Conservation (phyloP, 1,140 invertebrate species). For the Popillia japonica region DNA sequence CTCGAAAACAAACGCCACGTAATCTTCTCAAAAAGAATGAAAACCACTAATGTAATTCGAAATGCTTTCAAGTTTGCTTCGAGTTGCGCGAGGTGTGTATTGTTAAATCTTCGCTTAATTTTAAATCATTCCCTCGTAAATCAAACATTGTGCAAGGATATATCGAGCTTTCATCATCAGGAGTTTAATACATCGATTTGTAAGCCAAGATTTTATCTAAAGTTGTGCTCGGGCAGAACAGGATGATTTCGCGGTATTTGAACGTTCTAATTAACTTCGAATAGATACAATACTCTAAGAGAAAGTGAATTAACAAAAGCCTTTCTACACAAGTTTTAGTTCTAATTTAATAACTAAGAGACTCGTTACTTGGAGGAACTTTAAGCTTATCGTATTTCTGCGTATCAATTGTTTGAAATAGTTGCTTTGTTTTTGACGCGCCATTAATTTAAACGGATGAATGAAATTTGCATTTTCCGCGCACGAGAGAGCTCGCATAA, state of each 20-base stretch:
- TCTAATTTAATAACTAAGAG: background rate
- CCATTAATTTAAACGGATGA: background rate
- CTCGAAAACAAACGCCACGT: background rate
- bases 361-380: background rate
- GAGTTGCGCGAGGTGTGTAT: background rate
- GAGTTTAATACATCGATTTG: background rate
- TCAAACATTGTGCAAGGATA: background rate
- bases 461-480: background rate
- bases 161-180: background rate
- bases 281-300: background rate
- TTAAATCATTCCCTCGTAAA: background rate
- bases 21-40: conserved; percentile 25
- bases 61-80: conserved; percentile 12
- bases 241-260: background rate
- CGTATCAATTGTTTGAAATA: background rate
- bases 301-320: background rate
- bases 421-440: background rate
- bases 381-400: background rate
- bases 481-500: background rate
- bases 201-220: conserved; percentile 3
- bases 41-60: conserved; percentile 27
- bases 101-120: conserved; percentile 5
- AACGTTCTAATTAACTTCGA: background rate
- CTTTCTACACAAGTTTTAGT: background rate
- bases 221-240: background rate